Conservation (phyloP, 2,888 invertebrate genomes). For the Apotomis capreana region DNA sequence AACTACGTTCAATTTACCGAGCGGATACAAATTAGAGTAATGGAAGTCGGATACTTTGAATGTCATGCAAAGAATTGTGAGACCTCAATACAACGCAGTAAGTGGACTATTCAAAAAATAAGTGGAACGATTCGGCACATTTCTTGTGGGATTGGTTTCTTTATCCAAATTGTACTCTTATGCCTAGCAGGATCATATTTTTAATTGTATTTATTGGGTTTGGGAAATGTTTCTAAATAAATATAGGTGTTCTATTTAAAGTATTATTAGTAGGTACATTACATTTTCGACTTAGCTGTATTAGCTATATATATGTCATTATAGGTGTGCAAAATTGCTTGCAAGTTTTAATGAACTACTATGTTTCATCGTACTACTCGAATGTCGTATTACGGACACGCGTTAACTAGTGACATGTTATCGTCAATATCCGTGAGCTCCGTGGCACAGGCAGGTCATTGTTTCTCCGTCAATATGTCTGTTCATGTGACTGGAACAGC, state of each 20-base stretch:
- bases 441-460: slow-evolving; percentile 7
- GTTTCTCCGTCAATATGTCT: neutral
- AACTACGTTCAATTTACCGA: slow-evolving; percentile 12
- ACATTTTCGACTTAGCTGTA: no score
- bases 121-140: neutral
- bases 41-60: slow-evolving; percentile 6
- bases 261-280: no score
- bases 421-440: slow-evolving; percentile 13
- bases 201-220: no score
- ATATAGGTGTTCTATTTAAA: no score
- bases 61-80: slow-evolving; percentile 17
- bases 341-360: no score
- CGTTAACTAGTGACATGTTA: slow-evolving; percentile 14
- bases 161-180: no score
- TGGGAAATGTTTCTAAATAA: no score
- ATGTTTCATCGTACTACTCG: neutral
- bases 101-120: slow-evolving; percentile 23
- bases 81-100: slow-evolving; percentile 15
- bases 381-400: slow-evolving; percentile 1
- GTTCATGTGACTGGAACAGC: neutral
- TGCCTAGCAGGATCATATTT: no score
- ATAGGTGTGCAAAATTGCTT: no score
- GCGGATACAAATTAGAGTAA: slow-evolving; percentile 36
- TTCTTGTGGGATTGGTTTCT: no score
- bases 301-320: no score